Evolutionary conservation across 2,113 vertebrate genomes (phyloP).

Genomic region (Furnarius figulus): DNA sequence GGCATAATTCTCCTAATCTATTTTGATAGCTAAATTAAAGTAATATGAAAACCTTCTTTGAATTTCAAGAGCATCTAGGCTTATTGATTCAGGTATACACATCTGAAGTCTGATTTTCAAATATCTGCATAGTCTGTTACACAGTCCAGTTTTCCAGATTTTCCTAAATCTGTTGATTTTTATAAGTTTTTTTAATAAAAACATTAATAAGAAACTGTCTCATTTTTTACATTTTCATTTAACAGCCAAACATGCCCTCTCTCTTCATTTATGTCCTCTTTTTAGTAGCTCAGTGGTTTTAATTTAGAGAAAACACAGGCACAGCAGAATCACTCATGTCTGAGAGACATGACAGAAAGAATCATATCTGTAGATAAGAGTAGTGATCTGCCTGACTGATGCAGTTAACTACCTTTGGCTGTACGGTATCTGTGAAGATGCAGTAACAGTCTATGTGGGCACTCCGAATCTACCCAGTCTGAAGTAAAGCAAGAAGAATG

Average conservation of each 20-base stretch:
- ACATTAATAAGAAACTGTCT: neutral
- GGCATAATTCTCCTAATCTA: neutral
- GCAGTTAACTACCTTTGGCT: neutral
- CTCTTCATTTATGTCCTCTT: neutral
- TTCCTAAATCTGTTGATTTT: neutral
- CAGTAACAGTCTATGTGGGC: neutral
- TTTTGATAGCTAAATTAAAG: neutral
- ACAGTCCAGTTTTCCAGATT: neutral
- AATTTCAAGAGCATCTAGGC: neutral
- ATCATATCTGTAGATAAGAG: neutral
- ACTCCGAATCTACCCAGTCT: neutral
- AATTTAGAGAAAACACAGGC: neutral
- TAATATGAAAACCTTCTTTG: neutral
- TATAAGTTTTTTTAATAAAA: neutral
- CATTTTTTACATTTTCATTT: neutral
- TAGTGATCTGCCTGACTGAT: neutral
- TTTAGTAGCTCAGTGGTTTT: neutral
- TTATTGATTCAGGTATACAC: neutral
- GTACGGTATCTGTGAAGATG: neutral
- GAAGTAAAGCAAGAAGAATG: neutral
- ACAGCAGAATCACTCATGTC: neutral
- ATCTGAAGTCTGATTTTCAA: neutral
- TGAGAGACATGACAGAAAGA: neutral
- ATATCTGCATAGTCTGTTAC: neutral
- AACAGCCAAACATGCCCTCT: neutral